Base-by-base conservation (phyloP, 2,888 invertebrate species). In the Sceliomorpha sp. region DNA sequence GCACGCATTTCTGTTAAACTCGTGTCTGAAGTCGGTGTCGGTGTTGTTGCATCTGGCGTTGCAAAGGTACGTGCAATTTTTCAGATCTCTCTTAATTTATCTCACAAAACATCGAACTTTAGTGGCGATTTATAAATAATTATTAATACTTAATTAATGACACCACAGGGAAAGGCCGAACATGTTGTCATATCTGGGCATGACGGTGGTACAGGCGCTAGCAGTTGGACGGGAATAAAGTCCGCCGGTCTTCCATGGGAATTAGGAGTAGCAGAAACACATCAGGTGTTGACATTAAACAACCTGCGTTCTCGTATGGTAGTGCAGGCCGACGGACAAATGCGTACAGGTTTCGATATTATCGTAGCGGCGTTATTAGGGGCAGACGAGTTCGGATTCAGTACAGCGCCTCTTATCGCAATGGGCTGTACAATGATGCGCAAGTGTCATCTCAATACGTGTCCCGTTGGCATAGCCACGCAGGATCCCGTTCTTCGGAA, bases 381-480 rank as follows among this genome's bases (percentile, higher is more conserved):
- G 14, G 99, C 99, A 5, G 99, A 99, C 88, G 99, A 99, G 89
- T 96, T 98, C 87, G 99, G 98, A 13, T 97, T 99, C 90, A 98
- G 98, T 86, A 99, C 99, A 0, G 99, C 98, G 1, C 99, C 99
- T 0, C 91, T 99, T 47, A 98, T 99, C 82, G 98, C 96, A 1
- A 93, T 99, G 89, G 99, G 99, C 1, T 99, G 99, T 85, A 99
- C 98, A 0, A 99, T 99, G 99, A 99, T 99, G 99, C 92, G 99
- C 59, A 99, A 99, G 88, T 99, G 99, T 83, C 99, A 99, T 88
- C 90, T 99, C 78, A 99, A 99, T 89, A 99, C 99, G 4, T 99
- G 99, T 76, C 99, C 99, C 0, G 99, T 99, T 64, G 99, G 99
- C 68, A 96, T 99, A 82, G 99, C 99, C 1, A 99, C 99, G 0